Base-by-base conservation (phyloP, 2,888 invertebrate species). In the Cryptus armator region DNA sequence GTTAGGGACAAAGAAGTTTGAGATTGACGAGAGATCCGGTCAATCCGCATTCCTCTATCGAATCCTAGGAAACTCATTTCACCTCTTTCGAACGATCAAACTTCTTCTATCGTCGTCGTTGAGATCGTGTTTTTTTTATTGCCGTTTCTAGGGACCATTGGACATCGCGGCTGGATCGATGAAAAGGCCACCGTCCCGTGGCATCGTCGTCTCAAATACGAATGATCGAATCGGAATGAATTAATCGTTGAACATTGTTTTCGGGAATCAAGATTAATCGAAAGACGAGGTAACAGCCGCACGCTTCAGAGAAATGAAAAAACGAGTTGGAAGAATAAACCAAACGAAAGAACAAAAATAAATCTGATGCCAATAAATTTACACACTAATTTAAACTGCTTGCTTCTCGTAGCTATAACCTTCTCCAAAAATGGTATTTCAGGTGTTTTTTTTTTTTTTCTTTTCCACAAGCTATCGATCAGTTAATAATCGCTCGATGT, bases 11-110 rank as follows among this genome's bases (percentile, higher is more conserved):
- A 46, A 67, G 24, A 56, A 66, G 43, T 56, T 72, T 29, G 32
- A n/a, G 67, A 56, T 64, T 66, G 32, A 72, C 64, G 43, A 19
- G 51, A 72, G 74, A 59, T 53, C 46, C 48, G 44, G 70, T 62
- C 32, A 43, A 71, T 46, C 70, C 37, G 80, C 70, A 84, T 83
- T 83, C 83, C 70, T 29, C 16, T 43, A 32, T 62, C 24, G 81
- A 81, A 71, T 81, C 44, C 71, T 84, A 71, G 66, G 68, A 68
- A 76, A 67, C 10, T 46, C 46, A 64, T 44, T 56, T 10, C 19
- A 56, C 10, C 56, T 56, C 19, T 24, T 24, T 24, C 24, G 19
- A 56, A 24, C 10, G 56, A 56, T 56, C 56, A 19, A 56, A 19
- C 24, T 56, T 19, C 56, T 24, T 56, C 56, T 19, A 56, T 9